Evolutionary conservation across 2,888 invertebrate species (phyloP).

Genomic region (Sturmia bella): DNA sequence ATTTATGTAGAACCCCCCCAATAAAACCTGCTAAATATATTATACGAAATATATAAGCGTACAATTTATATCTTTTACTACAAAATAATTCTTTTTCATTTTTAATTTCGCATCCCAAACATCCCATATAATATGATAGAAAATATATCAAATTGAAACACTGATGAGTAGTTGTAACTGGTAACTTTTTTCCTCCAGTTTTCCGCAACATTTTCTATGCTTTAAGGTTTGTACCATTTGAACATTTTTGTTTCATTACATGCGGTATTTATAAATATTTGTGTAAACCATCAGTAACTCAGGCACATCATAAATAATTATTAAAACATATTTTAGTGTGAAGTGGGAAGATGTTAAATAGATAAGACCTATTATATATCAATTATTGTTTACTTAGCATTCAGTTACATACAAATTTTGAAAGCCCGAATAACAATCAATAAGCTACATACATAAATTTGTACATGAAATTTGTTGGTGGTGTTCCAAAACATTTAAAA

Average conservation of each 20-base stretch:
- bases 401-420: no score
- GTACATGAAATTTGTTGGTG: no score
- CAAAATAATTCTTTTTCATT: slow-evolving; percentile 34
- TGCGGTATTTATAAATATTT: background rate
- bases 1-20: slow-evolving; percentile 72
- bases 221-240: background rate
- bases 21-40: slow-evolving; percentile 71
- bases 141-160: slow-evolving; percentile 74
- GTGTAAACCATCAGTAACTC: background rate
- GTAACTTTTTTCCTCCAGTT: background rate
- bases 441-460: background rate
- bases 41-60: slow-evolving; percentile 59
- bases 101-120: slow-evolving; percentile 72
- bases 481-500: no score
- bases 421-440: no score
- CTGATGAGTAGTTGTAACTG: slow-evolving; percentile 68
- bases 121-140: slow-evolving; percentile 73
- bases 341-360: slow-evolving; percentile 8
- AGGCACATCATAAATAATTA: slow-evolving; percentile 46
- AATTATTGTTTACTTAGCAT: slow-evolving; percentile 10
- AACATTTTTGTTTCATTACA: no score
- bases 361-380: slow-evolving; percentile 52
- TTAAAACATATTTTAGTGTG: no score
- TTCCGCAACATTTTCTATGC: slow-evolving; percentile 6
- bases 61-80: slow-evolving; percentile 37